Percentiles rank a stretch among this genome's conserved stretches.
These are phyloP conservation scores for Oenanthe melanoleuca DNA, from an alignment of 2,113 vertebrate genomes.

Conservation along the genomic window DNA sequence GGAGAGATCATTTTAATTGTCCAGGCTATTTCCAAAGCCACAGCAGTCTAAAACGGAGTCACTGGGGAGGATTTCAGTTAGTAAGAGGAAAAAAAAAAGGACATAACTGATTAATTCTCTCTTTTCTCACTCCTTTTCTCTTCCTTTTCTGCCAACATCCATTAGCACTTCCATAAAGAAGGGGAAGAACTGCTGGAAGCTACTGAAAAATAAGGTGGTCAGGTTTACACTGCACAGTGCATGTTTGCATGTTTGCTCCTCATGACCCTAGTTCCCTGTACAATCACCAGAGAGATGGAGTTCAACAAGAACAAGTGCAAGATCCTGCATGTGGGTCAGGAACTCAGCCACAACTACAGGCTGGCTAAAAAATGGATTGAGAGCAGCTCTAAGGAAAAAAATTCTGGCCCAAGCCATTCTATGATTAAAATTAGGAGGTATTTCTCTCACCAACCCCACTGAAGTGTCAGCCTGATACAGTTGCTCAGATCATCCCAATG, in stretches of 20 bases:
- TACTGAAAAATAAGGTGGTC: neutral
- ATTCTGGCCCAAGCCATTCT: neutral
- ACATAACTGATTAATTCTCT: slow-evolving; percentile 10
- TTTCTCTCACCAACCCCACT: neutral
- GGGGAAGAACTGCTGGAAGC: neutral
- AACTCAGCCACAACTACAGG: neutral
- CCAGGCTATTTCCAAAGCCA: neutral
- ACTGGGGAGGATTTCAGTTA: slow-evolving; percentile 10
- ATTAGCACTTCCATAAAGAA: neutral
- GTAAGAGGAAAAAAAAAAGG: neutral
- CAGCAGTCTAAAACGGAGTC: neutral
- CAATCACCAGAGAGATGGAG: neutral
- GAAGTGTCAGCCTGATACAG: neutral
- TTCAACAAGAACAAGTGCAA: neutral
- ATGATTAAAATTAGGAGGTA: neutral
- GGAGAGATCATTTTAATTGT: neutral
- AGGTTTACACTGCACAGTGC: neutral
- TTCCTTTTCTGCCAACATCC: neutral
- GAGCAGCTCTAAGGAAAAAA: neutral
- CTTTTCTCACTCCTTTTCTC: neutral
- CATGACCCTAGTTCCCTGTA: neutral
- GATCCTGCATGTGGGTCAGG: fast-evolving
- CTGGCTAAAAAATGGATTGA: neutral
- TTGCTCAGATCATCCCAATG: neutral
- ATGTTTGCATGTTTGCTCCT: neutral